These are phyloP conservation scores for Trachelus tabidus DNA, from an alignment of 2,888 invertebrate species.

Conservation along the genomic window DNA sequence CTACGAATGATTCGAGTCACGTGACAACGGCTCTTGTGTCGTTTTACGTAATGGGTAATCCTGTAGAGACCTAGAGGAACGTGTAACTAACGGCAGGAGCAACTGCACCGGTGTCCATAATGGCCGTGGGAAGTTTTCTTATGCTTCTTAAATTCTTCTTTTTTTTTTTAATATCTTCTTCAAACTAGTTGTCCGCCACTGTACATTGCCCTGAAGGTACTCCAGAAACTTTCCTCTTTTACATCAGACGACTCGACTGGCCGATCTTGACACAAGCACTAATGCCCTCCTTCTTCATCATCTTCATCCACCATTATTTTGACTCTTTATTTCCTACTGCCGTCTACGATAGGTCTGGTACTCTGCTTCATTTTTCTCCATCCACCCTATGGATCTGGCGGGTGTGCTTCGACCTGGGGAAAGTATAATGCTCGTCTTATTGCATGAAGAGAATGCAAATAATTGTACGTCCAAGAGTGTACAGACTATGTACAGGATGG, in stretches of 20 bases:
- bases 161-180: background rate
- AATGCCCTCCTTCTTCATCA: background rate
- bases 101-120: background rate
- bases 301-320: background rate
- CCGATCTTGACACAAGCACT: background rate
- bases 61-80: background rate
- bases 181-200: background rate
- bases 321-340: background rate
- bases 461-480: conserved; percentile 50
- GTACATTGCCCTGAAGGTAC: background rate
- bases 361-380: background rate
- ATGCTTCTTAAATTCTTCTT: background rate
- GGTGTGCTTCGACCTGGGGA: background rate
- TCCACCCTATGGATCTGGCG: background rate
- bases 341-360: background rate
- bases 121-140: background rate
- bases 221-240: background rate
- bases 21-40: background rate
- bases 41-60: background rate
- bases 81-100: background rate
- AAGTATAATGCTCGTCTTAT: conserved; percentile 2
- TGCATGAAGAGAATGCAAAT: conserved; percentile 52
- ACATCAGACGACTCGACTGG: background rate
- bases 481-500: conserved; percentile 34
- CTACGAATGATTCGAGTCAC: background rate